A percentile compares a stretch with the other conserved stretches of the same genome.
phyloP scores from a whole-genome alignment of 2,113 vertebrate genomes.

The Petaurus breviceps region DNA sequence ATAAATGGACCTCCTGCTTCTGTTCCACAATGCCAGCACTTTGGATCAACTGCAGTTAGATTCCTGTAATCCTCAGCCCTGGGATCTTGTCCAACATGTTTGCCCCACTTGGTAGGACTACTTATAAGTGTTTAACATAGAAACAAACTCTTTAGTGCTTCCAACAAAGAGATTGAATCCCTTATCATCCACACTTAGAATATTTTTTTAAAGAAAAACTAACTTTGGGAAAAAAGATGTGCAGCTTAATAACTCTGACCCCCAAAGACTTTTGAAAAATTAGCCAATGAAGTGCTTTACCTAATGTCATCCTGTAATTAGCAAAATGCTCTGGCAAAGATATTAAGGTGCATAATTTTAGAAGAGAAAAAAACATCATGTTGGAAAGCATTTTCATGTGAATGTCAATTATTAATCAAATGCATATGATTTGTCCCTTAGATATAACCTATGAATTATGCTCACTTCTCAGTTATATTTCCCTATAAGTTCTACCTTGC shows the following conservation, averaged over 20 bases:
- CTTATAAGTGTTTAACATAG: conserved; percentile 77
- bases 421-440: neutral
- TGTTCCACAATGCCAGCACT: conserved; percentile 72
- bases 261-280: conserved; percentile 25
- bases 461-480: neutral
- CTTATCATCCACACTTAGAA: conserved; percentile 56
- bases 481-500: neutral
- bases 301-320: conserved; percentile 36
- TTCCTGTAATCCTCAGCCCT: conserved; percentile 77
- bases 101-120: conserved; percentile 76
- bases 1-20: conserved; percentile 77
- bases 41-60: conserved; percentile 80
- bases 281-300: conserved; percentile 18
- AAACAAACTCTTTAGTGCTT: conserved; percentile 75
- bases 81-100: conserved; percentile 79
- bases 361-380: neutral
- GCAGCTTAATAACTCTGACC: conserved; percentile 14
- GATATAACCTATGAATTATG: neutral
- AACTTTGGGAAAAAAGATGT: neutral
- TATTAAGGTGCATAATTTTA: neutral
- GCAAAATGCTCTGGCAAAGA: neutral
- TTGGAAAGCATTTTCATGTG: neutral
- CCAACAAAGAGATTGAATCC: conserved; percentile 71
- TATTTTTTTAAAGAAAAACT: neutral
- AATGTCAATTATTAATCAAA: neutral